Evolutionary conservation across 2,888 invertebrate genomes (phyloP), one percentile per base, ranked within the genome.

Genomic region (Drosophila parthenogenetica): DNA sequence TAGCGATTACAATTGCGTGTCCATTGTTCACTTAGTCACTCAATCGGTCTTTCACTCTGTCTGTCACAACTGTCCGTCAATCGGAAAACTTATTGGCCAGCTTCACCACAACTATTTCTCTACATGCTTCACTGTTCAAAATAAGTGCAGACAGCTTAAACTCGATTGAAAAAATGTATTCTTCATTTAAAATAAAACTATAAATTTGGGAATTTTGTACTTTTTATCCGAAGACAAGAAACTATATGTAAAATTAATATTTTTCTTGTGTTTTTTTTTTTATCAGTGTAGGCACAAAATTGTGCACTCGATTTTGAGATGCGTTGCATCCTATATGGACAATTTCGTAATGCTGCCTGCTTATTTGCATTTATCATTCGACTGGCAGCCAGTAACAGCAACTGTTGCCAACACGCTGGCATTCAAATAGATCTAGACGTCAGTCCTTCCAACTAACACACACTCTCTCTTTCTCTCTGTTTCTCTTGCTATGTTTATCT

Each of bases 391-490:
- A 40, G 40, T 37, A 53, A 25, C 59, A 50, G 32, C 59, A 65
- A 60, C 68, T 71, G 49, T 63, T 69, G 58, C 66, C 69, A 67
- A 72, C 72, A 72, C 63, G 69, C 62, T 63, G 50, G 57, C 75
- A 85, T 79, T 71, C 77, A 85, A 85, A 88, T 82, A 66, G 62
- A 72, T 78, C 82, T 10, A 66, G 60, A 66, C 70, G 53, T 69
- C 64, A 66, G 57, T 60, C 32, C 29, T 13, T 3, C 11, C 53
- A 17, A 17, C 10, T 10, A 13, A 3, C n/a, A 32, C 22, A 1
- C 19, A 3, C 35, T 35, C 8, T 35, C 19, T 5, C 22, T n/a
- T 14, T 8, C 16, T 25, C 35, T 8, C 17, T 17, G 39, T 13
- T 8, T 48, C 3, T 39, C n/a, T 14, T 37, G 11, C 25, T 35